Evolutionary conservation across 2,113 vertebrate species (phyloP), one percentile per base, ranked within the genome.

Genomic region (Microcebus murinus): DNA sequence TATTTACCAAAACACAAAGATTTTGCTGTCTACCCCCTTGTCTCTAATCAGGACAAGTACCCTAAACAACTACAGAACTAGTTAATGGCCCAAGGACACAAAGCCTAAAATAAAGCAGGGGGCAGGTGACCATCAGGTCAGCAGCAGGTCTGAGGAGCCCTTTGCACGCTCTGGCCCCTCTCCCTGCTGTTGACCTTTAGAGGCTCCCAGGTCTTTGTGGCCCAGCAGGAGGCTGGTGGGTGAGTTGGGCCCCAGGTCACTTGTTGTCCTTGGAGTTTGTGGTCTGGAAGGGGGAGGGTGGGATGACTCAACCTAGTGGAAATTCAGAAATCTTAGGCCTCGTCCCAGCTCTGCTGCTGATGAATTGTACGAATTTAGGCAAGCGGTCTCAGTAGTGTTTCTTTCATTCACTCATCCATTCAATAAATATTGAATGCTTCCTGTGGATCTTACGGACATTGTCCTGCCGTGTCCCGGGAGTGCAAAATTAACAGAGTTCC

Each of bases 91-190:
- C 50, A 86, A 96, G 89, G 59, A 93, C 45, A 79, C 91, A 83
- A 87, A 84, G 94, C 96, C 90, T 89, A 97, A 97, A 98, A 97
- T 97, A 96, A 96, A 87, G 73, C 93, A 52, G 82, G 85, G 91
- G 92, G 80, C 92, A 92, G 90, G 96, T 93, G 91, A 95, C 15
- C 52, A 55, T 50, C 31, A 61, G 68, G 45, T 57, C 86, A 50
- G 88, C 63, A 31, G 34, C 12, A 0, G 68, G 90, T 70, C 70
- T 23, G 7, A 68, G 39, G 76, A 90, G 45, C 34, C 34, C 45
- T 59, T 42, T 45, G 13, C 55, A 34, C 1, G 61, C 63, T 48
- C 45, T 45, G 45, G 7, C 45, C 45, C 45, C 45, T 45, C 45
- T 8, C 45, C 45, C 45, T n/a, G 25, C 31, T 59, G 15, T 17